Conservation (phyloP, 2,797 vertebrate species). For the Tinamus major region DNA sequence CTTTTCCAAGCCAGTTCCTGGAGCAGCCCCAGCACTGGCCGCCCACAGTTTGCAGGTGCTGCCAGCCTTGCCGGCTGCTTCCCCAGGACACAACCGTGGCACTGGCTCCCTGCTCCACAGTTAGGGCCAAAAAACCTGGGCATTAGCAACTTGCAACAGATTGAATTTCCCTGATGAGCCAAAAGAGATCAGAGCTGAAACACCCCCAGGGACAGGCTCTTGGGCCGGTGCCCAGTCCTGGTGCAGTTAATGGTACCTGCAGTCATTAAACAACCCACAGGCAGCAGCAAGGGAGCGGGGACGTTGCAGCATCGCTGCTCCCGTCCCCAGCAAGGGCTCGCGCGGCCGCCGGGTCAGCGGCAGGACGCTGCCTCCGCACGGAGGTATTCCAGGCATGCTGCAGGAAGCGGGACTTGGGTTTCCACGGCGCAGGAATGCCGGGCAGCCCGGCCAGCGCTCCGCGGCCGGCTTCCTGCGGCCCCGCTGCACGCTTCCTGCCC, state of each 20-base stretch:
- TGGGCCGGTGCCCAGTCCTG: neutral
- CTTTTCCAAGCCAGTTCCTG: too few species aligned
- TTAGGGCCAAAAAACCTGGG: neutral
- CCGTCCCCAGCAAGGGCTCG: neutral
- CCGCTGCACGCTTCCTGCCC: conserved; percentile 81
- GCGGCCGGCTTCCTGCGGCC: conserved; percentile 80
- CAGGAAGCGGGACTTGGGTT: conserved; percentile 78
- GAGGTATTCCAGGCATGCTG: conserved; percentile 57
- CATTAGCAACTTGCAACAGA: neutral
- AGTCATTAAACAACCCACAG: neutral
- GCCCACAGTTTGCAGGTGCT: too few species aligned
- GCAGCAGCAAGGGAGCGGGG: neutral
- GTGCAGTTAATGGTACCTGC: neutral
- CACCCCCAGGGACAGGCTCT: fast-evolving
- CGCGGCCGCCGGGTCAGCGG: neutral
- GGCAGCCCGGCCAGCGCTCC: conserved; percentile 13
- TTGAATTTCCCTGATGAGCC: neutral
- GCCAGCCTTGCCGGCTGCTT: too few species aligned
- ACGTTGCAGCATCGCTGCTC: neutral
- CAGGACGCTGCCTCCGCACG: neutral
- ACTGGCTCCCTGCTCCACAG: neutral
- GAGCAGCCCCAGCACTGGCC: too few species aligned
- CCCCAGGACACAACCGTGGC: neutral
- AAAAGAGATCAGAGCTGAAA: neutral
- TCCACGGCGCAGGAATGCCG: conserved; percentile 72